Base-by-base conservation (phyloP, 2,797 vertebrate species). In the Sebastolobus altivelis region DNA sequence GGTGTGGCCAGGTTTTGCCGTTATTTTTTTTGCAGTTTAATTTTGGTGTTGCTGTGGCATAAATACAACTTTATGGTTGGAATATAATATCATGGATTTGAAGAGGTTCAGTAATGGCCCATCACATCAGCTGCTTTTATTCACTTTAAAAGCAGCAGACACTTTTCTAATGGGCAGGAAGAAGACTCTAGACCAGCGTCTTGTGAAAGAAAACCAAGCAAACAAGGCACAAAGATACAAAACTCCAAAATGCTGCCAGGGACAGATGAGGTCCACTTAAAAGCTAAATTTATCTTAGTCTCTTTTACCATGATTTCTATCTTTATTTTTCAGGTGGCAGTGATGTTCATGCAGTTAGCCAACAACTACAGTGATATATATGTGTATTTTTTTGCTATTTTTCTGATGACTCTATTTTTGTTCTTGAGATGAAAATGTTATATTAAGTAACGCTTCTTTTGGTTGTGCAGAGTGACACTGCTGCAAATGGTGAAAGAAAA, bases 91-190 rank as follows among this genome's bases (percentile, higher is more conserved):
- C 55, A 54, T 14, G 31, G 18, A 87, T 25, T 40, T 75, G 54
- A 75, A 80, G 25, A 77, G 56, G 63, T 80, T 81, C 65, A 68
- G 62, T 61, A 84, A 88, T 83, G 55, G 74, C 7, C 35, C 38
- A 82, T 81, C 78, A 82, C 71, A 75, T 67, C 67, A 69, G 75
- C 69, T 77, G 18, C 9, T 75, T 82, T 77, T 72, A 75, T 83
- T 84, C 40, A 22, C 37, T 69, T 67, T 58, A 75, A 83, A 82
- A 87, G 81, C 35, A 70, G 33, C 46, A 75, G 25, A 77, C 72
- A 65, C 33, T 83, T 55, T 76, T 61, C 38, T 83, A 87, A 78
- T 80, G 56, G 60, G 46, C 63, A 27, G 54, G 16, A 72, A 60
- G 52, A 70, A 55, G 38, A 72, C 31, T 38, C 33, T 29, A 2